phyloP scores from a whole-genome alignment of 2,888 invertebrate genomes.

The Gastrophysa polygoni region DNA sequence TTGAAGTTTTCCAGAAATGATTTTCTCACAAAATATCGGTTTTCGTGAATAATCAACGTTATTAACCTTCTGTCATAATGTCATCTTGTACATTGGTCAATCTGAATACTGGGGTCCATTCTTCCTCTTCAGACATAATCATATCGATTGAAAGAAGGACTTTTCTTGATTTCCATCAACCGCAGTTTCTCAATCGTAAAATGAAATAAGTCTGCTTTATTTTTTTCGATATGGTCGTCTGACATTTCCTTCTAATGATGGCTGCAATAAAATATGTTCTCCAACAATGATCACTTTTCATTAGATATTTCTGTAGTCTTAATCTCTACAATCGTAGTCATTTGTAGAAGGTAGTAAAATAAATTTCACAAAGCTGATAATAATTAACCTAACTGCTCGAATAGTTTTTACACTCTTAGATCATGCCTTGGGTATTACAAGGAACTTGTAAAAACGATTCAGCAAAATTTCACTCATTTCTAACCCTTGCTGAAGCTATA shows the following conservation, averaged over 20 bases:
- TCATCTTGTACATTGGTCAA: constrained; percentile 30
- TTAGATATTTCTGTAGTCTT: too few relatives aligned
- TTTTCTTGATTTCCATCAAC: too few relatives aligned
- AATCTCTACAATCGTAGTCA: neutral
- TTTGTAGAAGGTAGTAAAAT: neutral
- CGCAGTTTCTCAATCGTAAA: too few relatives aligned
- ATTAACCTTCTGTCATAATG: neutral
- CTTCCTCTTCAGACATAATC: neutral
- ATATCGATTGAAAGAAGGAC: too few relatives aligned
- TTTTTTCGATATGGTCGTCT: neutral
- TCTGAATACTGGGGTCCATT: constrained; percentile 18
- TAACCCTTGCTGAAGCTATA: neutral
- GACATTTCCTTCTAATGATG: neutral
- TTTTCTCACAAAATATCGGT: neutral
- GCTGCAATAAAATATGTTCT: neutral
- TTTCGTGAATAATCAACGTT: neutral
- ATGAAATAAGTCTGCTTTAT: neutral
- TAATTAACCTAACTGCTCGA: neutral
- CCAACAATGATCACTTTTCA: too few relatives aligned
- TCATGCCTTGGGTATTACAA: too few relatives aligned
- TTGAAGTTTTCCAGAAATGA: neutral
- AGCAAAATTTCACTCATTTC: neutral
- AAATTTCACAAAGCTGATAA: neutral
- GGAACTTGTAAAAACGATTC: neutral
- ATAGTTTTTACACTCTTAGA: neutral